phyloP scores from a whole-genome alignment of 2,797 vertebrate species.

The Lepilemur septentrionalis region DNA sequence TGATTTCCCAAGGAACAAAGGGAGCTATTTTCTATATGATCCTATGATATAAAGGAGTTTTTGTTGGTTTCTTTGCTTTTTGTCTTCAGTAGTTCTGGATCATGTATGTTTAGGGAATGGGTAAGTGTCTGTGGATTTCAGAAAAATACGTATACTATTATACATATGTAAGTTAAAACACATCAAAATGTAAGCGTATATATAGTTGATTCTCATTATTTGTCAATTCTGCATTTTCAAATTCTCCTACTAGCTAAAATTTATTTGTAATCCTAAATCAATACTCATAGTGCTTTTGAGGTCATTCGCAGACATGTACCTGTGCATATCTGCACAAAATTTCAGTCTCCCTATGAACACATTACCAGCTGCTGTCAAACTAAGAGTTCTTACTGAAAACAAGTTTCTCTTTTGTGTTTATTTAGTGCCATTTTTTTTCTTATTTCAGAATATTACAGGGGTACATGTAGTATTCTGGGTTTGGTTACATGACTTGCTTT shows the following conservation, averaged over 20 bases:
- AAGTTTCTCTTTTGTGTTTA: background rate
- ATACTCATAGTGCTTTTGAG: background rate
- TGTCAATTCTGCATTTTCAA: background rate
- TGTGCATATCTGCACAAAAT: background rate
- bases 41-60: background rate
- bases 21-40: background rate
- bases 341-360: background rate
- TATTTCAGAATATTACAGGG: too few species aligned
- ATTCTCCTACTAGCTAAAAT: background rate
- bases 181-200: background rate
- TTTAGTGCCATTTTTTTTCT: background rate
- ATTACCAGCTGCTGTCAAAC: background rate
- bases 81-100: background rate
- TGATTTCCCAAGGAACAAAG: background rate
- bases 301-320: background rate
- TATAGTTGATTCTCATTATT: background rate
- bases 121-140: background rate
- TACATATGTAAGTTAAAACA: background rate
- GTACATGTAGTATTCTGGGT: too few species aligned
- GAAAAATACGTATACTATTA: background rate
- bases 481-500: too few species aligned
- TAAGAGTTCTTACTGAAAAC: background rate
- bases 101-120: accelerated
- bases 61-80: background rate
- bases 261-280: background rate